phyloP scores from a whole-genome alignment of 2,888 invertebrate genomes.

The Dendrolimus houi region DNA sequence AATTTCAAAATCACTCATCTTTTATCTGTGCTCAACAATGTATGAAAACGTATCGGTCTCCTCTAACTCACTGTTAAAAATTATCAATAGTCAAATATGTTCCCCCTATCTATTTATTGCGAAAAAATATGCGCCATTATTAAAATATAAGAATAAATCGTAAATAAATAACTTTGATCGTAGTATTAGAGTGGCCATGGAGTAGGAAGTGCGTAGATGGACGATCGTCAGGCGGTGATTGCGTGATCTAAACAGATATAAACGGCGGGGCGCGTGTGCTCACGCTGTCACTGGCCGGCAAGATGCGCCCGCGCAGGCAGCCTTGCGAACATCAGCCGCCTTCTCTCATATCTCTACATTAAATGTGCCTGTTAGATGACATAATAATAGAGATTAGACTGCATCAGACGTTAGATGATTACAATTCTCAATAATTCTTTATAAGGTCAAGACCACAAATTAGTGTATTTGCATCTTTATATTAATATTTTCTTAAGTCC shows the following conservation, averaged over 20 bases:
- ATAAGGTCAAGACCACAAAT: too few species aligned
- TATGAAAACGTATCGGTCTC: conserved; percentile 3
- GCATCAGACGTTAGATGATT: too few species aligned
- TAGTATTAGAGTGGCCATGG: conserved; percentile 18
- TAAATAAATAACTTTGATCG: conserved; percentile 1
- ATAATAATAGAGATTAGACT: too few species aligned
- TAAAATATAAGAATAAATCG: neutral
- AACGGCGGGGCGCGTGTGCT: conserved; percentile 28
- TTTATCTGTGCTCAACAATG: too few species aligned
- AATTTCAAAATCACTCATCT: too few species aligned
- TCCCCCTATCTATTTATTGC: neutral
- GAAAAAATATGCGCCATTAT: neutral
- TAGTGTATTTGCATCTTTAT: too few species aligned
- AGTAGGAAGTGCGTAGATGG: conserved; percentile 41
- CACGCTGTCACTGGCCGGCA: conserved; percentile 27
- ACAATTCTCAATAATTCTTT: too few species aligned
- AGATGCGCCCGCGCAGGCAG: conserved; percentile 6
- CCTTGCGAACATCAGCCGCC: conserved; percentile 11
- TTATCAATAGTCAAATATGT: neutral
- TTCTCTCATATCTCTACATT: neutral
- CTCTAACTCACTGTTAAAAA: neutral
- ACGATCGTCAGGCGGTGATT: conserved; percentile 28
- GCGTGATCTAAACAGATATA: conserved; percentile 56
- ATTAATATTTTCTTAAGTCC: too few species aligned
- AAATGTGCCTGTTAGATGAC: neutral